Base-by-base conservation (phyloP, 1,140 invertebrate species). In the Neuroterus valhalla region DNA sequence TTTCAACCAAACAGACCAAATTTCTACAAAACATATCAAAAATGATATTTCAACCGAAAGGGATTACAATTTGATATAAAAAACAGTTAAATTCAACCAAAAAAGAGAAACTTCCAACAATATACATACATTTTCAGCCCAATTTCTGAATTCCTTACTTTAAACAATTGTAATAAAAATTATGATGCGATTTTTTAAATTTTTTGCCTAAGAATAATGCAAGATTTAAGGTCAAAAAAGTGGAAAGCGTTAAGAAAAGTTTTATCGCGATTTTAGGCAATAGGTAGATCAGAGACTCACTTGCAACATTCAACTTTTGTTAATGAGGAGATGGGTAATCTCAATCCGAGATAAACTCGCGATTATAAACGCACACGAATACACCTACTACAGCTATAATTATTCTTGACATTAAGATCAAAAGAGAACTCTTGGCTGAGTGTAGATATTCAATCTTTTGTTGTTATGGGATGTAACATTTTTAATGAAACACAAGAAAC, bases 321-420 rank as follows among this genome's bases (percentile, higher is more conserved):
- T 62, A 62, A 62, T 62, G 55, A 62, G 55, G n/a, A 31, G 55
- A 62, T 62, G 55, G 55, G 31, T 62, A 62, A 62, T 62, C 55
- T 62, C 23, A 62, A 62, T 31, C 17, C 21, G 31, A 62, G 26
- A 62, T 62, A 62, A 26, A 62, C 55, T 14, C 55, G 3, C 31
- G 31, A 62, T 62, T 62, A 62, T 26, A 62, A 62, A 62, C 55
- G n/a, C n/a, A 5, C 23, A 62, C 55, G 23, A 55, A 62, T 23
- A 62, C n/a, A 15, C 23, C 55, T 62, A 62, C 26, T 3, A 6
- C n/a, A 62, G 23, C 31, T 15, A 23, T 62, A 62, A 62, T 62
- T 62, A 62, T 26, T 14, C 6, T 23, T 62, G 55, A 62, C 55
- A 62, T 62, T 62, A 62, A 62, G 23, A 38, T 62, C 55, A 26